Conservation (phyloP, 2,888 invertebrate genomes). For the Leptinotarsa peninsularis region DNA sequence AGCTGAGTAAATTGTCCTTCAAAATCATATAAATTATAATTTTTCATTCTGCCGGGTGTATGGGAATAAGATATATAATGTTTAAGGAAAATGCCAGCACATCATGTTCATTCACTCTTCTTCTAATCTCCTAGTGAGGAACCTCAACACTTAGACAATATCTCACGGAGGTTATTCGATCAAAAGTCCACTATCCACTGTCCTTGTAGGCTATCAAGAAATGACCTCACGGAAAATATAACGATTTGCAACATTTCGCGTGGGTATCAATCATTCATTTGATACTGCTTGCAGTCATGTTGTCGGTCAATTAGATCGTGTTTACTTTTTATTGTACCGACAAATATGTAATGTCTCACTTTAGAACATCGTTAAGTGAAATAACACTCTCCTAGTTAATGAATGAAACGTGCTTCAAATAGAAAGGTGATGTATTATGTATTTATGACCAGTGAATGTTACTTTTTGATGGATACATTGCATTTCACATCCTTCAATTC, state of each 20-base stretch:
- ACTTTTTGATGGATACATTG: background rate
- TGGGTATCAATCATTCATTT: conserved; percentile 37
- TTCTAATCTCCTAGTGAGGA: background rate
- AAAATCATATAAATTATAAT: too few species aligned
- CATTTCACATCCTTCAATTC: background rate
- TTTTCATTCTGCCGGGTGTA: too few species aligned
- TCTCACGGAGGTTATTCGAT: conserved; percentile 13
- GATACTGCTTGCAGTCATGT: conserved; percentile 30
- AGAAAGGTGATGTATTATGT: conserved; percentile 14
- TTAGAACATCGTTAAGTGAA: conserved; percentile 23
- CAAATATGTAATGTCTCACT: conserved; percentile 32
- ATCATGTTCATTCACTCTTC: background rate
- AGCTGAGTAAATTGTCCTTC: too few species aligned
- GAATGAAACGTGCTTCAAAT: conserved; percentile 10
- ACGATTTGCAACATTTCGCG: conserved; percentile 31
- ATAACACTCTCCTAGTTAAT: conserved; percentile 22
- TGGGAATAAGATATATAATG: too few species aligned
- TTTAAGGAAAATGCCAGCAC: too few species aligned
- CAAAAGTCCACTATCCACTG: conserved; percentile 2
- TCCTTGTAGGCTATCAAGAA: conserved; percentile 34
- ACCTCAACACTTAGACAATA: background rate
- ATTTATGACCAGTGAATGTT: background rate
- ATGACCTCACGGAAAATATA: conserved; percentile 34
- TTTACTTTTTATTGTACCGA: conserved; percentile 33
- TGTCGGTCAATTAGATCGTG: conserved; percentile 34